phyloP scores from a whole-genome alignment of 2,113 vertebrate genomes.

The Mus spicilegus region DNA sequence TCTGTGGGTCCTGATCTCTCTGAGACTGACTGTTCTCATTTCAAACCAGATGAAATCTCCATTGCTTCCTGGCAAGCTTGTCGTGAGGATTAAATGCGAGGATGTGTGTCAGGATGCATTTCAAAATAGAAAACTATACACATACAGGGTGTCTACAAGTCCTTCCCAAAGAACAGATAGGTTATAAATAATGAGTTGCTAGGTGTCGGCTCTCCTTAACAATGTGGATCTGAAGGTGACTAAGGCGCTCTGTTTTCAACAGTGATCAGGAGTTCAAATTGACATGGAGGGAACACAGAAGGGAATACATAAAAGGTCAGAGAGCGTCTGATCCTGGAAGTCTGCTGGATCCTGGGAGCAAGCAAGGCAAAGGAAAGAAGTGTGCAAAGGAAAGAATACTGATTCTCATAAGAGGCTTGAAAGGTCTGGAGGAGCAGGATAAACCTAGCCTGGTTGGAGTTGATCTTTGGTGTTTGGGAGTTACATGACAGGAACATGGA shows the following conservation, averaged over 20 bases:
- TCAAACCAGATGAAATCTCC: background rate
- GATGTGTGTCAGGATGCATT: background rate
- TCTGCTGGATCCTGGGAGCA: background rate
- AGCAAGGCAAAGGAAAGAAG: background rate
- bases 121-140: background rate
- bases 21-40: background rate
- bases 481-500: background rate
- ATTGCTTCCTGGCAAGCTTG: background rate
- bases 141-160: background rate
- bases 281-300: background rate
- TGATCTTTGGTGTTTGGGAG: background rate
- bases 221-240: background rate
- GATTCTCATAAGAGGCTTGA: background rate
- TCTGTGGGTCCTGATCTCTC: background rate
- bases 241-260: background rate
- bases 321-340: background rate
- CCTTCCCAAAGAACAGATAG: background rate
- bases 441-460: background rate
- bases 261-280: background rate
- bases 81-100: background rate
- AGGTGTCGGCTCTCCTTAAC: background rate
- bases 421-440: background rate
- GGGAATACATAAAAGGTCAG: background rate
- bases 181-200: slow-evolving; percentile 13
- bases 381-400: background rate